Evolutionary conservation across 1,140 invertebrate genomes (phyloP).

Genomic region (Euglossa dilemma): DNA sequence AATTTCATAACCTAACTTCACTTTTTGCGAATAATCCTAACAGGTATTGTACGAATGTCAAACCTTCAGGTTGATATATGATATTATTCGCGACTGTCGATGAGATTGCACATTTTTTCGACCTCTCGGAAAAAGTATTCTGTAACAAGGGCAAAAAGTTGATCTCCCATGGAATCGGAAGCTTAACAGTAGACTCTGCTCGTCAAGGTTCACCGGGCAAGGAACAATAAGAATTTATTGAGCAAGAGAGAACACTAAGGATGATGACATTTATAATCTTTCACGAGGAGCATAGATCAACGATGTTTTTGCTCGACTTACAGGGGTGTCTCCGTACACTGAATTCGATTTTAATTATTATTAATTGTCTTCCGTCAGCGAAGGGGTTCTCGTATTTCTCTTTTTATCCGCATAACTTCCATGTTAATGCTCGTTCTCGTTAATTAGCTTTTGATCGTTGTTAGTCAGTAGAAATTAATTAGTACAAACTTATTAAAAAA

Average conservation of each 20-base stretch:
- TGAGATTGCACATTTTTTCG: conserved; percentile 6
- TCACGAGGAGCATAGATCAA: conserved; percentile 72
- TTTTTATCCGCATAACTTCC: neutral
- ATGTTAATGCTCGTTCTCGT: neutral
- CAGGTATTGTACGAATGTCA: too few species aligned
- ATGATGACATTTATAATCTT: conserved; percentile 74
- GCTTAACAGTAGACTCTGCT: conserved; percentile 33
- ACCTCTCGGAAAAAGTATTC: conserved; percentile 13
- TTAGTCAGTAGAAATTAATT: neutral
- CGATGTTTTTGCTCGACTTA: conserved; percentile 76
- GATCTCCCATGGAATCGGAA: conserved; percentile 47
- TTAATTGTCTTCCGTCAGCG: conserved; percentile 69
- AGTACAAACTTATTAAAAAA: neutral
- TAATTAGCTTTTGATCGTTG: neutral
- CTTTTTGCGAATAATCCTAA: too few species aligned
- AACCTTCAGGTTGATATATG: too few species aligned
- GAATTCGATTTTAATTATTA: conserved; percentile 79
- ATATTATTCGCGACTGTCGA: neutral
- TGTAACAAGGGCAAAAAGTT: conserved; percentile 61
- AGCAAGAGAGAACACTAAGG: conserved; percentile 52
- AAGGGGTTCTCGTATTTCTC: neutral
- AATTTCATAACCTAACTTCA: too few species aligned
- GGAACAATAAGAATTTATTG: conserved; percentile 66
- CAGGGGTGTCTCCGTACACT: conserved; percentile 67
- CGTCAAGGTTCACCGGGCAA: conserved; percentile 55